These are phyloP conservation scores for Ictalurus furcatus DNA, from an alignment of 2,113 vertebrate genomes.

Conservation along the genomic window DNA sequence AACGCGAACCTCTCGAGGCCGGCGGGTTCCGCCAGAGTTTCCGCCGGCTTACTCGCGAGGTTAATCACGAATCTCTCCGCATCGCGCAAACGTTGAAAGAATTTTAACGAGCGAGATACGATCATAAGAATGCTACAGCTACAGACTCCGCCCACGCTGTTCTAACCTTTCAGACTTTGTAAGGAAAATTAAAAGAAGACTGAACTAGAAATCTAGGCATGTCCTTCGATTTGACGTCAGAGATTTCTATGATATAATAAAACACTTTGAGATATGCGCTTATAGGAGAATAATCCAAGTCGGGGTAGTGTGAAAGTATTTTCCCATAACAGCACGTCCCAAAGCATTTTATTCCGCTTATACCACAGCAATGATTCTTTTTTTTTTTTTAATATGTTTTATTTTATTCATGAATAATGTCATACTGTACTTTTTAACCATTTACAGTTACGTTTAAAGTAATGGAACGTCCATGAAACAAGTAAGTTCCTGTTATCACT, in stretches of 20 bases:
- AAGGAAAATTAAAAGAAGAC: background rate
- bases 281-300: background rate
- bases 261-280: background rate
- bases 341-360: too few relatives aligned
- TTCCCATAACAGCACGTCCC: too few relatives aligned
- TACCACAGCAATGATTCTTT: too few relatives aligned
- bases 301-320: too few relatives aligned
- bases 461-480: background rate
- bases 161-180: background rate
- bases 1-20: background rate
- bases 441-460: background rate
- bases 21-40: background rate
- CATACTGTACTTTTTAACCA: too few relatives aligned
- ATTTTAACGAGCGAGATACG: background rate
- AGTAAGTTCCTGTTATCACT: too few relatives aligned
- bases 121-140: too few relatives aligned
- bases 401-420: too few relatives aligned
- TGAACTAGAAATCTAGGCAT: background rate
- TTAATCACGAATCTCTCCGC: background rate
- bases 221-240: background rate
- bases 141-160: background rate
- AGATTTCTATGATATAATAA: background rate
- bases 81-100: background rate
- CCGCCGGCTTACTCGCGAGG: background rate
- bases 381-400: too few relatives aligned